phyloP scores from a whole-genome alignment of 2,797 vertebrate species.

The Manis pentadactyla region DNA sequence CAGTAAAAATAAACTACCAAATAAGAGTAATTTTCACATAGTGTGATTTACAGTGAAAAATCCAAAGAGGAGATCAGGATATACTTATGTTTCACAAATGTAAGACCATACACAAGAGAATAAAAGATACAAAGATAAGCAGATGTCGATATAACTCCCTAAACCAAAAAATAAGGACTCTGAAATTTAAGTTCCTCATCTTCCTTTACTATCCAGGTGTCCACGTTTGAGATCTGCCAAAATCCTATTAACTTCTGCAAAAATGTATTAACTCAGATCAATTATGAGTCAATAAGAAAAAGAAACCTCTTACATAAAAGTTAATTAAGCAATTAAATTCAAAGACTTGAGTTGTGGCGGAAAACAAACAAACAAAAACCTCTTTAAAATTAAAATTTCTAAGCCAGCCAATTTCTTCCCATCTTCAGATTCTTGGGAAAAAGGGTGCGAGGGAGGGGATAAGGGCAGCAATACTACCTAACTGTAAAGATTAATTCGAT shows the following conservation, averaged over 20 bases:
- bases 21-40: not conserved
- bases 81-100: slow-evolving; percentile 23
- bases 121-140: slow-evolving; percentile 9
- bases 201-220: slow-evolving; percentile 27
- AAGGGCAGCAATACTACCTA: not conserved
- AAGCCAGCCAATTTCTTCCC: slow-evolving; percentile 21
- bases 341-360: slow-evolving; percentile 20
- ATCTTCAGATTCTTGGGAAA: slow-evolving; percentile 2
- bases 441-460: too few relatives aligned
- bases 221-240: slow-evolving; percentile 50
- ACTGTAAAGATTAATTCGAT: slow-evolving; percentile 36
- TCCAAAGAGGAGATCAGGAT: not conserved
- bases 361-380: not conserved
- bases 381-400: slow-evolving; percentile 40
- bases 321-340: slow-evolving; percentile 55
- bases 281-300: slow-evolving; percentile 54
- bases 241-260: slow-evolving; percentile 28
- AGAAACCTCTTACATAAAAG: slow-evolving; percentile 58
- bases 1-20: slow-evolving; percentile 56
- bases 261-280: slow-evolving; percentile 54
- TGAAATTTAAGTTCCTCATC: slow-evolving; percentile 38
- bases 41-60: slow-evolving; percentile 50
- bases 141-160: not conserved
- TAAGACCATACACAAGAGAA: not conserved
- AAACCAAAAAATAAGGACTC: not conserved